Percentiles rank a stretch among this genome's conserved stretches.
Conservation (phyloP, 2,888 invertebrate genomes). For the Drosophila niveifrons region DNA sequence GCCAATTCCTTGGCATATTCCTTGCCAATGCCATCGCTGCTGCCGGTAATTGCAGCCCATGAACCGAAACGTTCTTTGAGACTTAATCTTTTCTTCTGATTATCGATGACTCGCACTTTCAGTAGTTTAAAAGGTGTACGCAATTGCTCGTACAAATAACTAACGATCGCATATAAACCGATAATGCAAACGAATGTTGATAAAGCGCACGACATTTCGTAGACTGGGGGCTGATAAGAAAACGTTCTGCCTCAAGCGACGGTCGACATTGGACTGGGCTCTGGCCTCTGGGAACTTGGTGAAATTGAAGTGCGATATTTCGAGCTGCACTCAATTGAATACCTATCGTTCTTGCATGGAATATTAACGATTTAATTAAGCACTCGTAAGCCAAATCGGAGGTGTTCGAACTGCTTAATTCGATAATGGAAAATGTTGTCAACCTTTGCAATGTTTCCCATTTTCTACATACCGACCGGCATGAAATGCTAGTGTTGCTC, state of each 20-base stretch:
- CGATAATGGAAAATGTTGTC: conserved; percentile 1
- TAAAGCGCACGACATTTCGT: conserved; percentile 42
- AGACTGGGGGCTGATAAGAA: conserved; percentile 12
- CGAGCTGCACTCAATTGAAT: conserved; percentile 8
- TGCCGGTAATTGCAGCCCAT: conserved; percentile 96
- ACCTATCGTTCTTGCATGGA: conserved; percentile 11
- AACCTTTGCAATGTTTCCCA: not conserved
- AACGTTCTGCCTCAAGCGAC: conserved; percentile 26
- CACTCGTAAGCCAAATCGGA: conserved; percentile 22
- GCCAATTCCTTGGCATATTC: conserved; percentile 93
- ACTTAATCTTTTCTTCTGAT: conserved; percentile 87
- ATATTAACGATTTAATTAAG: conserved; percentile 51
- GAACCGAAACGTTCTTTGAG: conserved; percentile 90
- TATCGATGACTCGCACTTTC: conserved; percentile 80
- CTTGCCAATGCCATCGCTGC: conserved; percentile 95
- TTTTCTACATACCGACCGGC: not conserved
- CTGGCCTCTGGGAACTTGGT: not conserved
- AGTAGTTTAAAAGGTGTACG: conserved; percentile 87
- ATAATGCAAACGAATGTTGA: conserved; percentile 85
- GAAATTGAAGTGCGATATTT: not conserved
- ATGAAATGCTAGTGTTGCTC: conserved; percentile 2
- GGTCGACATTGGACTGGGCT: conserved; percentile 41
- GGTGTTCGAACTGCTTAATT: conserved; percentile 16
- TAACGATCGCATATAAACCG: conserved; percentile 86
- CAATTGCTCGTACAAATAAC: conserved; percentile 87